A percentile compares a stretch with the other conserved stretches of the same genome.
These are phyloP conservation scores for Drosophila diplacantha DNA, from an alignment of 2,888 invertebrate genomes.

Conservation along the genomic window DNA sequence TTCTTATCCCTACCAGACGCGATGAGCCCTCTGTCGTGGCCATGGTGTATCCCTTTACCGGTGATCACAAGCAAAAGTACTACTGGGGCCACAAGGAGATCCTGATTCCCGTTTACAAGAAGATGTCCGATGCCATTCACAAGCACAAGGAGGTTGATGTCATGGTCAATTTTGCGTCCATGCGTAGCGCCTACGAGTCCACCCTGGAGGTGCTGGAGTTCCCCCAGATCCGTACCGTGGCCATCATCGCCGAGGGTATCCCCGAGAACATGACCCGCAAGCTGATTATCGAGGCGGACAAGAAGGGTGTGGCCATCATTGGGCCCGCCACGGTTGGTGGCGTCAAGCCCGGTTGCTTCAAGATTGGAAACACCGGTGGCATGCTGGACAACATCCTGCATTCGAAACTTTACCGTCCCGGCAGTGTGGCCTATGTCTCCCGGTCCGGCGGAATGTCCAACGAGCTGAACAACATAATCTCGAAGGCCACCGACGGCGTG, in stretches of 20 bases:
- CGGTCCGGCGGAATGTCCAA: slow-evolving; percentile 99
- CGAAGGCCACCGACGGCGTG: slow-evolving; percentile 97
- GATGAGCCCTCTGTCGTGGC: too few species aligned
- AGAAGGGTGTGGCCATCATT: slow-evolving; percentile 91
- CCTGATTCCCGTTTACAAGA: slow-evolving; percentile 95
- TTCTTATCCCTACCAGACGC: too few species aligned
- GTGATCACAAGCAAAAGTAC: slow-evolving; percentile 99
- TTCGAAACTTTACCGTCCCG: slow-evolving; percentile 96
- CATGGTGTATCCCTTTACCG: too few species aligned
- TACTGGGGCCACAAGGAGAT: slow-evolving; percentile 99
- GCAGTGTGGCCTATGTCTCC: slow-evolving; percentile 98
- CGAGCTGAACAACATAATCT: slow-evolving; percentile 98
- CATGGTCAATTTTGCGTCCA: slow-evolving; percentile 97
- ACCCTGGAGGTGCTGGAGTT: slow-evolving; percentile 95
- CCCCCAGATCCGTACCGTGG: slow-evolving; percentile 96
- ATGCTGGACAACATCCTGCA: slow-evolving; percentile 99
- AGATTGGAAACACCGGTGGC: slow-evolving; percentile 99
- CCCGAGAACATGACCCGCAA: slow-evolving; percentile 99
- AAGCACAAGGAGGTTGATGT: slow-evolving; percentile 97
- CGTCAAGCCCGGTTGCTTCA: slow-evolving; percentile 98
- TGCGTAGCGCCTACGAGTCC: slow-evolving; percentile 98
- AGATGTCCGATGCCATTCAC: slow-evolving; percentile 96
- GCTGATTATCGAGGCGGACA: slow-evolving; percentile 89
- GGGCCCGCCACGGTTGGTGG: slow-evolving; percentile 98
- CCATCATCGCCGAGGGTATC: slow-evolving; percentile 99